Base-by-base conservation (phyloP, 2,888 invertebrate genomes). In the Amiota mariae region DNA sequence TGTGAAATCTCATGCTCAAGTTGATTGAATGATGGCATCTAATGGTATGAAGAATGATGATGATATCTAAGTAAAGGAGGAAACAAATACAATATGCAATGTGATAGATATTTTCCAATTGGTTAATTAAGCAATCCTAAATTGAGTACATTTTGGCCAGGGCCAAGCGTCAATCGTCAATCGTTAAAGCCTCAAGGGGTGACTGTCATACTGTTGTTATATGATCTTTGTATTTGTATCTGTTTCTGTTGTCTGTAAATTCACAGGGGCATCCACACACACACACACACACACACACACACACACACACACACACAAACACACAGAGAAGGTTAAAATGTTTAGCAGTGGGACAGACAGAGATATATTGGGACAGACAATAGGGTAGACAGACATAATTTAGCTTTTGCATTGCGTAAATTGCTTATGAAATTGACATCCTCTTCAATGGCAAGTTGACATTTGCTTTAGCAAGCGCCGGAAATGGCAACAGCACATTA, bases 371-470 rank as follows among this genome's bases (percentile, higher is more conserved):
- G n/a, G n/a, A 64, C 63, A 48, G 61, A 63, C 13, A 47, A 48
- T 15, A 15, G n/a, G 46, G 13, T 36, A 73, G 46, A 47, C 59
- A 47, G 59, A 48, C 59, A 68, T 49, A 63, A 63, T 63, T 63
- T 63, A 76, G 71, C 74, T 76, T 82, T 78, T 77, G 78, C 86
- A 47, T 72, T 82, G 77, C 77, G 81, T 82, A 85, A 86, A 84
- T 84, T 86, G 86, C 86, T 82, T 86, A 86, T 85, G 81, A 84
- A 86, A 86, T 84, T 84, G 83, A 84, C 83, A 83, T 77, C 82
- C 76, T 86, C 77, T 84, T 76, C 74, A 75, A 61, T 72, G 54
- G 68, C 68, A 54, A 68, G 54, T 54, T 68, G 54, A 54, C 68
- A 68, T 68, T 68, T 68, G 56, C 71, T 76, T 68, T 73, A 51